phyloP scores from a whole-genome alignment of 2,888 invertebrate species.

The Meiosimyza decipiens region DNA sequence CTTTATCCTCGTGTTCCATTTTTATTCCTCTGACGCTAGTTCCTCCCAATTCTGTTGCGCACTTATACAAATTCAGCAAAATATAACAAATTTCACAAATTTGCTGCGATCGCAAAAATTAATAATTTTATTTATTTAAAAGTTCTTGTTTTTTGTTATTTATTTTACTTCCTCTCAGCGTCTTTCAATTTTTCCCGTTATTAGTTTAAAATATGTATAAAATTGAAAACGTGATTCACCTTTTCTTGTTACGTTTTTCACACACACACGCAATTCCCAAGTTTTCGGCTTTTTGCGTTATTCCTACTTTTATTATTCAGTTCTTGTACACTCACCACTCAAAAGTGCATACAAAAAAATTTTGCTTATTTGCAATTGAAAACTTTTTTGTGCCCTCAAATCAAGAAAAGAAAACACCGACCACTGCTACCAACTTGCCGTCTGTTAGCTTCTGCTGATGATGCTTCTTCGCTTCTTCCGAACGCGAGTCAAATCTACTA shows the following conservation, averaged over 20 bases:
- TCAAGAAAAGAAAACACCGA: too few species aligned
- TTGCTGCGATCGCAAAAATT: neutral
- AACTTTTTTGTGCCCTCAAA: too few species aligned
- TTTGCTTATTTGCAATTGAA: too few species aligned
- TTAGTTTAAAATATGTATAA: constrained; percentile 28
- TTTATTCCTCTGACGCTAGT: constrained; percentile 30
- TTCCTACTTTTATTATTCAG: constrained; percentile 39
- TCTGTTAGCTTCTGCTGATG: constrained; percentile 15
- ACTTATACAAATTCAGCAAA: too few species aligned
- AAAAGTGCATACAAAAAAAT: constrained; percentile 2
- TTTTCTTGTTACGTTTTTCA: constrained; percentile 42
- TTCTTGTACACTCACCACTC: neutral
- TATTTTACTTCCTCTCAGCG: constrained; percentile 28
- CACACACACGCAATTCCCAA: constrained; percentile 46
- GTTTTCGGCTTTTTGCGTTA: constrained; percentile 44
- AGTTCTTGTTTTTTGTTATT: neutral
- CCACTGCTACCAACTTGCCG: constrained; percentile 24
- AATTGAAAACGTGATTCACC: constrained; percentile 43
- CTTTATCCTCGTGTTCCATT: constrained; percentile 64
- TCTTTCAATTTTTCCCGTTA: constrained; percentile 24
- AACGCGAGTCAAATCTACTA: constrained; percentile 23
- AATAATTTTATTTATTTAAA: neutral
- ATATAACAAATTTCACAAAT: constrained; percentile 8
- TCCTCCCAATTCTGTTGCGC: constrained; percentile 4
- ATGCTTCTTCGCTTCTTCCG: constrained; percentile 14